Percentiles rank a stretch among this genome's conserved stretches.
Conservation (phyloP, 2,797 vertebrate species). For the Platyrinchus mystaceus region DNA sequence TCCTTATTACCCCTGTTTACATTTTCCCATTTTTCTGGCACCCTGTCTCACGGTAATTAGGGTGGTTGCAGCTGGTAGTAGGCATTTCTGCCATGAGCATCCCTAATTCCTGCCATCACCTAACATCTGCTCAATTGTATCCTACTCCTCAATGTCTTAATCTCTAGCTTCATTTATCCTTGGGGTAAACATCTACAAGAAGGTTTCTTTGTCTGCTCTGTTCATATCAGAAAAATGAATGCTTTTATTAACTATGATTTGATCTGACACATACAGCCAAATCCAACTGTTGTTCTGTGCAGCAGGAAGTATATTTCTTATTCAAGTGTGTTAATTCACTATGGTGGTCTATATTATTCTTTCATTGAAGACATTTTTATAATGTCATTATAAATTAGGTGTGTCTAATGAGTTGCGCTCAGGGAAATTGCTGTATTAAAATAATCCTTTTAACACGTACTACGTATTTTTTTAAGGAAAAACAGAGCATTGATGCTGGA, state of each 20-base stretch:
- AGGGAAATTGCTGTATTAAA: neutral
- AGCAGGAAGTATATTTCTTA: neutral
- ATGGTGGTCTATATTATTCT: neutral
- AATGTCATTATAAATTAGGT: neutral
- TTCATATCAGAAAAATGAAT: constrained; percentile 3
- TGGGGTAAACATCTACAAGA: neutral
- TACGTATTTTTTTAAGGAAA: neutral
- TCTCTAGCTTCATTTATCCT: constrained; percentile 5
- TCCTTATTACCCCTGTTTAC: neutral
- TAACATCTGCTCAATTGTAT: constrained; percentile 21
- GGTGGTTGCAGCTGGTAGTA: neutral
- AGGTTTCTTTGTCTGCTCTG: neutral
- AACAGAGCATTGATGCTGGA: neutral
- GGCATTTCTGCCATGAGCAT: neutral
- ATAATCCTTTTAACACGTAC: neutral
- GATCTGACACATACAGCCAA: constrained; percentile 8
- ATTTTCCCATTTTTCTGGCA: neutral
- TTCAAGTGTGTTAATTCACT: constrained; percentile 16
- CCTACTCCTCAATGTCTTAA: neutral
- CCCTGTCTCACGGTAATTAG: neutral
- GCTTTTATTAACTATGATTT: constrained; percentile 14
- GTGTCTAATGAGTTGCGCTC: neutral
- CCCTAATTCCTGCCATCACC: constrained; percentile 27
- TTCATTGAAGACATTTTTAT: neutral
- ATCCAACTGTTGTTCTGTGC: neutral